phyloP scores from a whole-genome alignment of 2,888 invertebrate species.

The Cheilosia impressa region DNA sequence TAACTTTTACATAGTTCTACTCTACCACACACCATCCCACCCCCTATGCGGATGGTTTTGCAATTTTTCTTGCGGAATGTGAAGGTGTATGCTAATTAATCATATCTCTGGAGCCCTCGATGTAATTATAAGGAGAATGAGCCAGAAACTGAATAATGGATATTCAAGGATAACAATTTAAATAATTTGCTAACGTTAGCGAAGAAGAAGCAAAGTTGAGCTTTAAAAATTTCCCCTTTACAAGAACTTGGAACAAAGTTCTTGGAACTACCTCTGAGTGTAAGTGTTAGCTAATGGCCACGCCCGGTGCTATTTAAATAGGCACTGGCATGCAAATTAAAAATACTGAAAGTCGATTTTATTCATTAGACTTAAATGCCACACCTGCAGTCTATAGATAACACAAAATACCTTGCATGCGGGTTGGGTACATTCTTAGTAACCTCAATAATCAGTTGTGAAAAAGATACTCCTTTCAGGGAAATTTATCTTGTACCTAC shows the following conservation, averaged over 20 bases:
- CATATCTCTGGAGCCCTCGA: slow-evolving; percentile 40
- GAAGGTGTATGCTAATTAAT: slow-evolving; percentile 34
- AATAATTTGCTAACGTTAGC: slow-evolving; percentile 9
- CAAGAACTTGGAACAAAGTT: slow-evolving; percentile 17
- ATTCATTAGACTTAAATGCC: slow-evolving; percentile 14
- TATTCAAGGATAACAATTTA: slow-evolving; percentile 32
- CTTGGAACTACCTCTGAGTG: neutral
- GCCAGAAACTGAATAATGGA: neutral
- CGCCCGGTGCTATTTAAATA: slow-evolving; percentile 10
- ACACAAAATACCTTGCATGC: neutral
- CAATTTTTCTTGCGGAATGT: too few species aligned
- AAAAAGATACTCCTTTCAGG: too few species aligned
- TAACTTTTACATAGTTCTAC: slow-evolving; percentile 13
- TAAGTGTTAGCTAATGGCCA: slow-evolving; percentile 8
- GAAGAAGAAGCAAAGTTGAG: neutral
- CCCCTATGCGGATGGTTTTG: too few species aligned
- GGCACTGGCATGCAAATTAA: slow-evolving; percentile 32
- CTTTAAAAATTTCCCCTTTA: neutral
- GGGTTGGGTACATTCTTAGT: too few species aligned
- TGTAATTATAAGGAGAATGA: slow-evolving; percentile 20
- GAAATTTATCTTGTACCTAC: too few species aligned
- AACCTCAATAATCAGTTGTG: too few species aligned
- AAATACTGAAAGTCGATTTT: slow-evolving; percentile 18
- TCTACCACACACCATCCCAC: slow-evolving; percentile 4
- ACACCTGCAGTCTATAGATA: slow-evolving; percentile 3